Evolutionary conservation across 1,140 invertebrate genomes (phyloP).

Genomic region (Micrasema longulum): DNA sequence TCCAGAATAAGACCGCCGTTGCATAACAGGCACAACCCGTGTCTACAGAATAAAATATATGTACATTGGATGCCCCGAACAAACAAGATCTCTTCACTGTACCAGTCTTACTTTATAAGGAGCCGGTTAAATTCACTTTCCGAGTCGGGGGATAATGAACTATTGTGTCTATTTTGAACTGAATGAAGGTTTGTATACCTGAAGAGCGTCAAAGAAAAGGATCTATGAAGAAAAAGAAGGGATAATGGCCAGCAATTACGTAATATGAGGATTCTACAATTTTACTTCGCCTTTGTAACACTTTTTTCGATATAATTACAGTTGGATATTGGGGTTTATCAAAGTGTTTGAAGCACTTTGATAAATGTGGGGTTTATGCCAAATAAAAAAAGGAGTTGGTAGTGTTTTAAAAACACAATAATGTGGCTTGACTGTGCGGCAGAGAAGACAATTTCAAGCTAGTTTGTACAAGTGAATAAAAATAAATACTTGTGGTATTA

Average conservation of each 20-base stretch:
- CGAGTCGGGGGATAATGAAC: too few species aligned
- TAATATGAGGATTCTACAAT: conserved; percentile 16
- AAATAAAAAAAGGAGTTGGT: too few species aligned
- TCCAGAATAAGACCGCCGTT: conserved; percentile 10
- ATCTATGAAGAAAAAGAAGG: conserved; percentile 16
- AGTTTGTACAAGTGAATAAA: too few species aligned
- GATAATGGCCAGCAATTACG: conserved; percentile 38
- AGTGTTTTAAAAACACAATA: too few species aligned
- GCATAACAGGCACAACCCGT: conserved; percentile 18
- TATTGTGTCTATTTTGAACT: too few species aligned
- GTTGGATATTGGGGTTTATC: background rate
- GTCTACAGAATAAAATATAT: background rate
- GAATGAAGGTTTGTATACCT: conserved; percentile 1
- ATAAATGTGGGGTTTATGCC: conserved; percentile 7
- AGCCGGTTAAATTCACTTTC: too few species aligned
- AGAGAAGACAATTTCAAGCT: too few species aligned
- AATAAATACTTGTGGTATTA: too few species aligned
- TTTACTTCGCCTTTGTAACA: background rate
- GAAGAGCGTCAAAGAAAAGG: conserved; percentile 22
- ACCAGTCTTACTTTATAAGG: too few species aligned
- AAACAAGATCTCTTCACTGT: too few species aligned
- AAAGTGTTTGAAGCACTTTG: conserved; percentile 5
- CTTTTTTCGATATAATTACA: conserved; percentile 21
- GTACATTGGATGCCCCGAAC: too few species aligned
- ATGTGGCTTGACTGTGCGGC: too few species aligned